Conservation (phyloP, 2,888 invertebrate species). For the Hanleya hanleyi region DNA sequence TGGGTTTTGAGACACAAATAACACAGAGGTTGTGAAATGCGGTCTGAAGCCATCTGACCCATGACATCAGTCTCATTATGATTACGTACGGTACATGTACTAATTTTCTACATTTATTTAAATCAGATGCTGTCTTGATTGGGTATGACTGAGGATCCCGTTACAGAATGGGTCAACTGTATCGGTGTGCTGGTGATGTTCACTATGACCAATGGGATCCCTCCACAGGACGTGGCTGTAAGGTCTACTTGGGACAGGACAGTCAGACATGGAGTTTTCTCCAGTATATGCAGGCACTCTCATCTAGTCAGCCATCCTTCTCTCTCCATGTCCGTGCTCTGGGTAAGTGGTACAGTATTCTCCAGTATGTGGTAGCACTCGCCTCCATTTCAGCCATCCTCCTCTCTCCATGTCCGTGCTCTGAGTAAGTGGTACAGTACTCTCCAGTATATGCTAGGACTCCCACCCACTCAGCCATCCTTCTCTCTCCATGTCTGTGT, state of each 20-base stretch:
- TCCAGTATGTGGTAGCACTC: no score
- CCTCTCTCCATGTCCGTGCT: no score
- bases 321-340: conserved; percentile 61
- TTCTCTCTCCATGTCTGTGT: conserved; percentile 64
- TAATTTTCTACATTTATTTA: no score
- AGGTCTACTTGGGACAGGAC: conserved; percentile 59
- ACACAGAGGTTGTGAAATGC: no score
- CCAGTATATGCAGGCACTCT: conserved; percentile 61
- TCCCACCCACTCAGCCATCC: conserved; percentile 60
- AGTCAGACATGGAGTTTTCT: conserved; percentile 66
- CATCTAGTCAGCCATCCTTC: conserved; percentile 62
- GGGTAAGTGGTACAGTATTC: no score
- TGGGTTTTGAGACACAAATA: no score
- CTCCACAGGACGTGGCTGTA: conserved; percentile 53
- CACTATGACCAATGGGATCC: conserved; percentile 53
- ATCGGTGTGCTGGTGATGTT: conserved; percentile 62
- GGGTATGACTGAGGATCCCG: no score
- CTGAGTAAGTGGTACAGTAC: conserved; percentile 66
- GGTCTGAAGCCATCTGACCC: no score
- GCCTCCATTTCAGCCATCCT: no score
- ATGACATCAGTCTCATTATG: no score
- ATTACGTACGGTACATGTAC: no score
- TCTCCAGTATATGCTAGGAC: conserved; percentile 60
- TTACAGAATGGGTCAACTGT: conserved; percentile 47
- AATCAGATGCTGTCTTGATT: no score